A percentile compares a stretch with the other conserved stretches of the same genome.
Evolutionary conservation across 2,113 vertebrate genomes (phyloP).

Genomic region (Aplodontia rufa): DNA sequence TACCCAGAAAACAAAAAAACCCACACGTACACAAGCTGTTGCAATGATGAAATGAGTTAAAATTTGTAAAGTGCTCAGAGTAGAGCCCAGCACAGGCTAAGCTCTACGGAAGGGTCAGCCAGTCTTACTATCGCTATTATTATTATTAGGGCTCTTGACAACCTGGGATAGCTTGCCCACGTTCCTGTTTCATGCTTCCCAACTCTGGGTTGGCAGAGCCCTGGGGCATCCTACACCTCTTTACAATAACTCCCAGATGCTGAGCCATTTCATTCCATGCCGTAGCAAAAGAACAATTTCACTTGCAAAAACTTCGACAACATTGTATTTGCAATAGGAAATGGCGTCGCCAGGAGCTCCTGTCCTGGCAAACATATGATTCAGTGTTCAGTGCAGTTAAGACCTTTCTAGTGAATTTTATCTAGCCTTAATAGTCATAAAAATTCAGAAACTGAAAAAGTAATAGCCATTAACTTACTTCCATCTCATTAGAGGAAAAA

Average conservation of each 20-base stretch:
- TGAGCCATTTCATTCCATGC: background rate
- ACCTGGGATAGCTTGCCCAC: background rate
- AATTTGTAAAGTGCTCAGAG: background rate
- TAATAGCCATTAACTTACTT: constrained; percentile 25
- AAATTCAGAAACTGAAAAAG: constrained; percentile 31
- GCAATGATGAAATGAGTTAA: background rate
- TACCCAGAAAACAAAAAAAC: too few species aligned
- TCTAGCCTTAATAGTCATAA: constrained; percentile 29
- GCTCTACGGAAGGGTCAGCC: too few species aligned
- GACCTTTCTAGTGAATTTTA: constrained; percentile 13
- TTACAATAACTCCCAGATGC: background rate
- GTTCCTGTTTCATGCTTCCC: background rate
- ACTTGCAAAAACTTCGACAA: background rate
- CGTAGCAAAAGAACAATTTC: background rate
- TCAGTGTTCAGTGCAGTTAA: background rate
- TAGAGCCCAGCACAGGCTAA: background rate
- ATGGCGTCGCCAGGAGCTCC: background rate
- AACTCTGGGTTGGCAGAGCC: background rate
- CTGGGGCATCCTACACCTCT: background rate
- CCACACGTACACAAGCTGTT: background rate
- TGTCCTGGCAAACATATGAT: background rate
- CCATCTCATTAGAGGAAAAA: background rate
- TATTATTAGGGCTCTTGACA: background rate
- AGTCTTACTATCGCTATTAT: background rate
- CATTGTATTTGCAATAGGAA: background rate